Base-by-base conservation (phyloP, 2,113 vertebrate genomes). In the Harpagus bidentatus region DNA sequence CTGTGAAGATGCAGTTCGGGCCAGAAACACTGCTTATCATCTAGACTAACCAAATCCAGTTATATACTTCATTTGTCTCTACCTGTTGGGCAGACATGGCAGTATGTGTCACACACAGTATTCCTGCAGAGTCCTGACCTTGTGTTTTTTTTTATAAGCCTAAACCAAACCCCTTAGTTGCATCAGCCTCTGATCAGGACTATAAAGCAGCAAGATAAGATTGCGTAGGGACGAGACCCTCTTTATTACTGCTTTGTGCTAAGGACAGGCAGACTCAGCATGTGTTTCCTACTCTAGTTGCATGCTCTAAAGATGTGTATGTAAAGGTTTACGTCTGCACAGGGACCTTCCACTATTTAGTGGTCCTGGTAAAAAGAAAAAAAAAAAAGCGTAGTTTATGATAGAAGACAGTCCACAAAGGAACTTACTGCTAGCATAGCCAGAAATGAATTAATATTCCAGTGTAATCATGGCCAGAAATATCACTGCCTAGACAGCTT, bases 301-400 rank as follows among this genome's bases (percentile, higher is more conserved):
- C 26, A n/a, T 7, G 2, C 11, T 50, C 13, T 40, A 42, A 55
- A 71, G 22, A n/a, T n/a, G n/a, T n/a, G 5, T 70, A 4, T 23
- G 14, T 19, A 45, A 45, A 71, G 42, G 10, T 36, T 71, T 40
- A 78, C 7, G 0, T 10, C 38, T 71, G 55, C 29, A 42, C 11
- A 38, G 18, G 7, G 5, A 48, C 14, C 14, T 19, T 61, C 28
- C 6, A 29, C 36, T 70, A 8, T 40, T 63, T 21, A 45, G 11
- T 67, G 25, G 21, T 38, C 20, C 7, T 29, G 29, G 5, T n/a
- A 6, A 1, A 0, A 5, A 9, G 14, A 17, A 32, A 2, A 1
- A 0, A 3, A 10, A 31, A 32, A 2, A 31, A 10, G 2, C 21
- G 31, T 65, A 11, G 4, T 65, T 73, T 65, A 19, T 78, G 45